Percentiles rank a stretch among this genome's conserved stretches.
Conservation (phyloP, 2,888 invertebrate genomes). For the Aethes cnicana region DNA sequence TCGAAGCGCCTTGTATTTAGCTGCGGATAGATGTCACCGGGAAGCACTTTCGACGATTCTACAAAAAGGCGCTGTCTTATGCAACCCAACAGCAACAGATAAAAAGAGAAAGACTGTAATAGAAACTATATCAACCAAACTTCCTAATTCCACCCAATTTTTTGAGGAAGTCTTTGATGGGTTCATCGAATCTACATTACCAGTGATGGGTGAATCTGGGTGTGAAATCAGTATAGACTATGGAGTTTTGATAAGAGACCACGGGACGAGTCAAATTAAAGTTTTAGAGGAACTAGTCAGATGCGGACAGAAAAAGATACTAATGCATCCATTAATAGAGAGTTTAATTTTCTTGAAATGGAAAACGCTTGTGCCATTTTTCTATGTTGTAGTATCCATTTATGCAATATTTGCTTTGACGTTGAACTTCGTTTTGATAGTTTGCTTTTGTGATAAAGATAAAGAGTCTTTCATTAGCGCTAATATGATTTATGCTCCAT, state of each 20-base stretch:
- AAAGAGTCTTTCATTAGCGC: conserved; percentile 26
- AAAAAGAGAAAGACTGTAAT: conserved; percentile 41
- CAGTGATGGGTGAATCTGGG: conserved; percentile 44
- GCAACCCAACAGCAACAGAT: conserved; percentile 29
- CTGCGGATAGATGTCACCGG: conserved; percentile 64
- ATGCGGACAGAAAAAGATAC: conserved; percentile 45
- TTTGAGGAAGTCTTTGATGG: conserved; percentile 52
- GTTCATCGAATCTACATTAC: conserved; percentile 44
- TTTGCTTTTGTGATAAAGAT: conserved; percentile 35
- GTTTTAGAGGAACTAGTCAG: conserved; percentile 52
- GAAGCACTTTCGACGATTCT: conserved; percentile 52
- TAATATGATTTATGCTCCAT: conserved; percentile 31
- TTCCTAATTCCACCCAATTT: conserved; percentile 52
- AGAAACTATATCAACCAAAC: conserved; percentile 48
- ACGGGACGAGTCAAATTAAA: conserved; percentile 44
- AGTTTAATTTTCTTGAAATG: conserved; percentile 60
- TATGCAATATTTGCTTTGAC: conserved; percentile 51
- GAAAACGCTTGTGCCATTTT: conserved; percentile 51
- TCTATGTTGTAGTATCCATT: conserved; percentile 47
- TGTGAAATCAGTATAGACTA: conserved; percentile 53
- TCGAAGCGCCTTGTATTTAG: conserved; percentile 40
- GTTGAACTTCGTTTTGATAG: conserved; percentile 47
- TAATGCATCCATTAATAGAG: conserved; percentile 60
- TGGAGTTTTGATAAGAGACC: conserved; percentile 39
- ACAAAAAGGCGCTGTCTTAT: conserved; percentile 41